Evolutionary conservation across 2,797 vertebrate species (phyloP).

Genomic region (Naso thynnoides): DNA sequence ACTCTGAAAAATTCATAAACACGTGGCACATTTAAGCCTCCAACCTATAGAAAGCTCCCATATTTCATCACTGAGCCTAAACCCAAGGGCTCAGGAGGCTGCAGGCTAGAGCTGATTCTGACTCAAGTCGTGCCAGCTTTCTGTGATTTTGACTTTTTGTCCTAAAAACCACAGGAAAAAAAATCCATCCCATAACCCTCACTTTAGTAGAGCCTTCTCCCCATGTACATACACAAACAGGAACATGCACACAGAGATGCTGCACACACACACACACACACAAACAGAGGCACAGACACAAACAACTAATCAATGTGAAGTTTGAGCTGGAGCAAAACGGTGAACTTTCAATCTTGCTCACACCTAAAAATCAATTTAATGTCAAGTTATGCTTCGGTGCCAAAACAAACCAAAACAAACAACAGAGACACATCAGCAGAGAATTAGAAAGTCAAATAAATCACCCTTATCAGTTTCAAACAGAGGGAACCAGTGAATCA

Average conservation of each 20-base stretch:
- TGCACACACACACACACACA: not conserved
- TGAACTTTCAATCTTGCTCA: constrained; percentile 61
- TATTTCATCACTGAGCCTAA: constrained; percentile 57
- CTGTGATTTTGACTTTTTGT: constrained; percentile 44
- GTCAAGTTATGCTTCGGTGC: constrained; percentile 58
- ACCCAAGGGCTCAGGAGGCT: constrained; percentile 51
- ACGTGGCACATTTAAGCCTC: constrained; percentile 32
- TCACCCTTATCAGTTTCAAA: constrained; percentile 65
- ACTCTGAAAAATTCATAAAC: constrained; percentile 38
- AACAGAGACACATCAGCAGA: constrained; percentile 50
- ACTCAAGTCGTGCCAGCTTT: constrained; percentile 53
- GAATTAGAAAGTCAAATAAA: constrained; percentile 62
- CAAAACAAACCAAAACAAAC: constrained; percentile 59
- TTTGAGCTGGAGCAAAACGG: constrained; percentile 35
- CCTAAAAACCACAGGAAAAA: constrained; percentile 12
- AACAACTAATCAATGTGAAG: constrained; percentile 51
- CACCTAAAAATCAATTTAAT: constrained; percentile 66
- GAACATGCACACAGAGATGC: not conserved
- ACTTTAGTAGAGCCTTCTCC: not conserved
- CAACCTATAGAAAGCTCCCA: constrained; percentile 38
- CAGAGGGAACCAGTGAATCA: constrained; percentile 58
- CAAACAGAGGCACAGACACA: not conserved
- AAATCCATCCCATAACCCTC: constrained; percentile 1
- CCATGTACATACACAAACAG: not conserved
- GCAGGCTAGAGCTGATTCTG: constrained; percentile 37